A percentile compares a stretch with the other conserved stretches of the same genome.
Evolutionary conservation across 2,888 invertebrate genomes (phyloP).

Genomic region (Sinohyriopsis cumingii): DNA sequence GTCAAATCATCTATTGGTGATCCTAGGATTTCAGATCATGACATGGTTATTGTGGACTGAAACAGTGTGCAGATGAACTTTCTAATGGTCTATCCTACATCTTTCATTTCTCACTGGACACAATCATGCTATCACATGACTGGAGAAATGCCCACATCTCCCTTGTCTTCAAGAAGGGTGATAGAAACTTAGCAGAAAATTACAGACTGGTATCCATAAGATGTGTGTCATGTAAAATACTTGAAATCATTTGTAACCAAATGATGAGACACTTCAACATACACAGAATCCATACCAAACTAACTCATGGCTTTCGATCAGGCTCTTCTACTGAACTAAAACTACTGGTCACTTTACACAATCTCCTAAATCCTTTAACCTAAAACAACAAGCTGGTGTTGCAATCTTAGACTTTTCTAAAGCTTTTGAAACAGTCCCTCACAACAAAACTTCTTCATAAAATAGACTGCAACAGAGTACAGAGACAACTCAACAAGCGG

Average conservation of each 20-base stretch:
- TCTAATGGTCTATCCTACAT: too few species aligned
- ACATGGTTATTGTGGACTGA: conserved; percentile 3
- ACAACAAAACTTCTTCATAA: conserved; percentile 9
- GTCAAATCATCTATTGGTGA: too few species aligned
- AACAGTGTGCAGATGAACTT: too few species aligned
- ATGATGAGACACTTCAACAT: conserved; percentile 12
- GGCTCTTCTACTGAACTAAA: conserved; percentile 16
- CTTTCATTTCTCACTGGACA: not conserved
- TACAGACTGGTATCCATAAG: conserved; percentile 15
- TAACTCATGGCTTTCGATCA: conserved; percentile 11
- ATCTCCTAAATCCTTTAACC: conserved; percentile 5
- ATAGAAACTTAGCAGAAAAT: conserved; percentile 11
- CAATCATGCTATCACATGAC: conserved; percentile 5
- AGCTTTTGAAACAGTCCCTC: not conserved
- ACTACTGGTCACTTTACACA: conserved; percentile 5
- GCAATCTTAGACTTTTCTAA: conserved; percentile 7
- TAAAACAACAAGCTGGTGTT: conserved; percentile 1
- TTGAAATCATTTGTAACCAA: conserved; percentile 12
- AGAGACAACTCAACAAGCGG: not conserved
- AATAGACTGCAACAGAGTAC: conserved; percentile 8
- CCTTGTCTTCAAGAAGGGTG: conserved; percentile 14
- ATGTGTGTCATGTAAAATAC: conserved; percentile 6
- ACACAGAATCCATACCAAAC: conserved; percentile 3
- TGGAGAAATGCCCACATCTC: conserved; percentile 9
- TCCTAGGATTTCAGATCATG: conserved; percentile 10